Conservation (phyloP, 2,888 invertebrate species). For the Lamellibrachia columna region DNA sequence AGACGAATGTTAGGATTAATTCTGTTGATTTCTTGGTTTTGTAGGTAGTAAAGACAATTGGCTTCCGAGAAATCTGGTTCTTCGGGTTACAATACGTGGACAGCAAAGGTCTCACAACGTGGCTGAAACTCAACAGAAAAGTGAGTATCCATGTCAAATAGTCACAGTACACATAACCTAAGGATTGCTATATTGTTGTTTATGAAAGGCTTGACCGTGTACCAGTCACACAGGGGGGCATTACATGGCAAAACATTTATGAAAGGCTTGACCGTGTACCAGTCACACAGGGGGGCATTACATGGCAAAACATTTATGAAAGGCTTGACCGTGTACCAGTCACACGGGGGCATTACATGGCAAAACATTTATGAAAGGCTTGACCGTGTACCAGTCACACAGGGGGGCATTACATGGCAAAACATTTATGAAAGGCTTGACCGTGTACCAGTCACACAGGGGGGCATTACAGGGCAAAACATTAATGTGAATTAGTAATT, state of each 20-base stretch:
- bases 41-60: constrained; percentile 99
- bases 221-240: neutral
- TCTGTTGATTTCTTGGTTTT: neutral
- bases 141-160: constrained; percentile 67
- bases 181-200: neutral
- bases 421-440: neutral
- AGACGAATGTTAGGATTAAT: neutral
- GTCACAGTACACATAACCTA: neutral
- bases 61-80: constrained; percentile 98
- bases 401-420: too few species aligned
- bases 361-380: neutral
- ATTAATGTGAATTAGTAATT: too few species aligned
- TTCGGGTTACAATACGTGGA: constrained; percentile 98
- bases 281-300: neutral
- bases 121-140: constrained; percentile 99
- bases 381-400: neutral
- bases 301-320: neutral
- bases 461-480: too few species aligned
- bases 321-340: neutral
- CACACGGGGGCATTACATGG: too few species aligned
- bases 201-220: neutral
- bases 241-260: neutral
- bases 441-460: neutral
- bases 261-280: neutral
- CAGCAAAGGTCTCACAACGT: constrained; percentile 94